phyloP scores from a whole-genome alignment of 2,888 invertebrate species.

The Lithophane socia region DNA sequence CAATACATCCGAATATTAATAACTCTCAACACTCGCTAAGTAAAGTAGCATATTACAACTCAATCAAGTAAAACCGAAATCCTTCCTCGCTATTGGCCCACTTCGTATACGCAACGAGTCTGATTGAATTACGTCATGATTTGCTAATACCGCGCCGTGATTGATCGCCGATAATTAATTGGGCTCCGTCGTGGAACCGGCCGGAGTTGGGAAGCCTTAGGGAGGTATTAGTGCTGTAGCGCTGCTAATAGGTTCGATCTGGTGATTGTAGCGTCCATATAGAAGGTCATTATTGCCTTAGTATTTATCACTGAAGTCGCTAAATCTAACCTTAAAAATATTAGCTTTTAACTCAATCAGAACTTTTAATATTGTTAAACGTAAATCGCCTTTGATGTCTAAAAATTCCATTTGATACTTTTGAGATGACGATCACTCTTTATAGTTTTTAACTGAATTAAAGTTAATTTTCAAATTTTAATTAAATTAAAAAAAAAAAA shows the following conservation, averaged over 20 bases:
- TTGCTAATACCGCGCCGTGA: conserved; percentile 56
- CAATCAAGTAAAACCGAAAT: conserved; percentile 42
- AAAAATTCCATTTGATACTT: neutral
- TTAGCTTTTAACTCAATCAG: neutral
- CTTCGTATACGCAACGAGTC: conserved; percentile 40
- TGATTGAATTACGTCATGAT: conserved; percentile 64
- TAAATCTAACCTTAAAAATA: neutral
- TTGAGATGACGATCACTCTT: neutral
- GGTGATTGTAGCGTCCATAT: conserved; percentile 16
- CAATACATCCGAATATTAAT: neutral
- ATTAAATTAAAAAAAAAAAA: no score
- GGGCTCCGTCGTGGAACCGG: conserved; percentile 16
- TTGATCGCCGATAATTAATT: conserved; percentile 60
- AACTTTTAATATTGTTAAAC: neutral
- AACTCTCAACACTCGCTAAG: conserved; percentile 11
- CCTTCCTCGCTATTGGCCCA: conserved; percentile 24
- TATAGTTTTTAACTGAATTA: neutral
- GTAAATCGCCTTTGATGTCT: neutral
- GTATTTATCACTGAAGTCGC: neutral
- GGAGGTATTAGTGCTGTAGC: conserved; percentile 13
- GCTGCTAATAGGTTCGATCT: conserved; percentile 18
- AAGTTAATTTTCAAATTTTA: neutral
- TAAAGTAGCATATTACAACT: conserved; percentile 25
- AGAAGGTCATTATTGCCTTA: neutral
- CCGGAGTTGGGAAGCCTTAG: conserved; percentile 19